Evolutionary conservation across 2,888 invertebrate genomes (phyloP).

Genomic region (Elegia similella): DNA sequence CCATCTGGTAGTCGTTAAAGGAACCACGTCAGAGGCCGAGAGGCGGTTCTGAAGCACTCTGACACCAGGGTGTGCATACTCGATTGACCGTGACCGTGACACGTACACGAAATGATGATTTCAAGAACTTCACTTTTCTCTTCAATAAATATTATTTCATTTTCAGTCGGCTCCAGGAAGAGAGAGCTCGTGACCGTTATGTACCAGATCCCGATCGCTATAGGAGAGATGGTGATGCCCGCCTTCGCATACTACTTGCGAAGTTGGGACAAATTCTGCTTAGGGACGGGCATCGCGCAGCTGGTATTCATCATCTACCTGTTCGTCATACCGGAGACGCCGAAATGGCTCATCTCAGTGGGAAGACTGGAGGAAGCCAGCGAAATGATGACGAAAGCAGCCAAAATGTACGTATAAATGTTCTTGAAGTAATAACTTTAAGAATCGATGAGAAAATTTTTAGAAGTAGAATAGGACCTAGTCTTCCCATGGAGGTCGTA

Average conservation of each 20-base stretch:
- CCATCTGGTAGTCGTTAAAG: no score
- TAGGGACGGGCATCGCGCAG: conserved; percentile 80
- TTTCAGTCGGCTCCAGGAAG: conserved; percentile 61
- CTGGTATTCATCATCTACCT: conserved; percentile 81
- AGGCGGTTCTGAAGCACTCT: no score
- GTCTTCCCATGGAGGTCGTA: no score
- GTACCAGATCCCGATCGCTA: conserved; percentile 82
- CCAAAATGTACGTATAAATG: conserved; percentile 54
- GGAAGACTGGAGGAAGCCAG: conserved; percentile 83
- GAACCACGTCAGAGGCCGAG: no score
- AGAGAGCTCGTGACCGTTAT: conserved; percentile 75
- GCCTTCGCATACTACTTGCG: conserved; percentile 82
- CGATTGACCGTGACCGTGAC: no score
- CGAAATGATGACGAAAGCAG: conserved; percentile 81
- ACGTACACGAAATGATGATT: no score
- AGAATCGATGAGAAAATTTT: no score
- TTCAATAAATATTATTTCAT: no score
- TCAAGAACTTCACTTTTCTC: no score
- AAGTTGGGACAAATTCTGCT: conserved; percentile 82
- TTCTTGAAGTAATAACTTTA: no score
- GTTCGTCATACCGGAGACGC: conserved; percentile 87
- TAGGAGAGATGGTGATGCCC: conserved; percentile 83
- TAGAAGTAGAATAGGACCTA: no score
- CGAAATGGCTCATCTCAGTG: conserved; percentile 87
- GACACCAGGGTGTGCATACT: no score